These are phyloP conservation scores for Euwallacea similis DNA, from an alignment of 1,140 invertebrate species.

Conservation along the genomic window DNA sequence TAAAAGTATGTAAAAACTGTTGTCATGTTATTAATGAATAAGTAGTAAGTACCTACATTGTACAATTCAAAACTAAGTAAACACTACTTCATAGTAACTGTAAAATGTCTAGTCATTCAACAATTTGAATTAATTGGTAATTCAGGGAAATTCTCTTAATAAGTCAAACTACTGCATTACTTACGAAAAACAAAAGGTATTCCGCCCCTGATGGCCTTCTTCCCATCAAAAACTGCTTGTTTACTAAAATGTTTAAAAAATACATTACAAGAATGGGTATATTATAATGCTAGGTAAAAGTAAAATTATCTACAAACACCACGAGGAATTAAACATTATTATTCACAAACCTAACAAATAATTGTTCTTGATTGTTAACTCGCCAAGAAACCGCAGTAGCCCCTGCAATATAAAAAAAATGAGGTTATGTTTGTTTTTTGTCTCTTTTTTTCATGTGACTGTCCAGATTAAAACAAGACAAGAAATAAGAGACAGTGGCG, in stretches of 20 bases:
- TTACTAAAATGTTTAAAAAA: slow-evolving; percentile 60
- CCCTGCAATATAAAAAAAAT: slow-evolving; percentile 62
- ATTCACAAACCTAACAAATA: slow-evolving; percentile 82
- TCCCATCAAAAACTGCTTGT: slow-evolving; percentile 92
- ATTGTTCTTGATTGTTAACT: slow-evolving; percentile 91
- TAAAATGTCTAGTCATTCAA: no score
- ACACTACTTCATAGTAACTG: no score
- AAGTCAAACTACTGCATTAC: slow-evolving; percentile 53
- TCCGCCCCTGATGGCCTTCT: slow-evolving; percentile 91
- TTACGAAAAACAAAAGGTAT: slow-evolving; percentile 97
- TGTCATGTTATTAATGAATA: no score
- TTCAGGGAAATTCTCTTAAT: no score
- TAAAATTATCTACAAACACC: slow-evolving; percentile 4
- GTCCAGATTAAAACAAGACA: slow-evolving; percentile 2
- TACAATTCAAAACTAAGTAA: no score
- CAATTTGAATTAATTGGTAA: no score
- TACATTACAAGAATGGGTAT: background rate
- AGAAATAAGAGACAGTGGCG: slow-evolving; percentile 18
- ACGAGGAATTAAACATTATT: slow-evolving; percentile 1
- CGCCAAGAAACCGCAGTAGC: slow-evolving; percentile 93
- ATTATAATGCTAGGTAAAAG: background rate
- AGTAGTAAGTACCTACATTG: no score
- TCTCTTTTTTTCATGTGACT: slow-evolving; percentile 30
- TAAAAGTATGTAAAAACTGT: no score
- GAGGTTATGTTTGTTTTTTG: slow-evolving; percentile 49